Conservation (phyloP, 2,888 invertebrate genomes). For the Apocheima hispidaria region DNA sequence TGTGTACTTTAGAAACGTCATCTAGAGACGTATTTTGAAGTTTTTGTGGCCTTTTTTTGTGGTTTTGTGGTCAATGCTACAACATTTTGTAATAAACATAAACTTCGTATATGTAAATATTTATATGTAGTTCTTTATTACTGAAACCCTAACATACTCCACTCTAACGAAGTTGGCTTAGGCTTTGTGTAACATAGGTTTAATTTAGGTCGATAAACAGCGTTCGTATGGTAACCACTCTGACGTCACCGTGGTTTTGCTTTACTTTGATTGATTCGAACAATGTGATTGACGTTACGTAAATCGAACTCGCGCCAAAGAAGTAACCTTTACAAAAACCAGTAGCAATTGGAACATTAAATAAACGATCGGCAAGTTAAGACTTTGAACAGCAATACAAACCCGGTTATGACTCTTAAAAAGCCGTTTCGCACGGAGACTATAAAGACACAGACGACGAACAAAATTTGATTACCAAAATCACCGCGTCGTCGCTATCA, state of each 20-base stretch:
- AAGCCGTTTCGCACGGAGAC: conserved; percentile 16
- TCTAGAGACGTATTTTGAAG: neutral
- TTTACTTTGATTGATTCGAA: conserved; percentile 5
- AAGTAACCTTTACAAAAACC: conserved; percentile 6
- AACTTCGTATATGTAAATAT: conserved; percentile 2
- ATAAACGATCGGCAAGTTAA: conserved; percentile 17
- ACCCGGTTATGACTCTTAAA: conserved; percentile 26
- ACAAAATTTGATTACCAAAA: conserved; percentile 28
- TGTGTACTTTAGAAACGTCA: no score
- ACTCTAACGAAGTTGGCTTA: conserved; percentile 12
- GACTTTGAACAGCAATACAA: conserved; percentile 24
- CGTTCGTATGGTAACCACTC: conserved; percentile 11
- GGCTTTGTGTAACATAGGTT: conserved; percentile 9
- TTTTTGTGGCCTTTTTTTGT: neutral
- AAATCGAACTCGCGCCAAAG: conserved; percentile 9
- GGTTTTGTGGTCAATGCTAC: neutral
- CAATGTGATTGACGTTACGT: conserved; percentile 14
- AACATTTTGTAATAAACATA: conserved; percentile 7
- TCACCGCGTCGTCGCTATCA: conserved; percentile 19
- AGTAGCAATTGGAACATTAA: conserved; percentile 16
- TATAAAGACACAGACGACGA: conserved; percentile 20
- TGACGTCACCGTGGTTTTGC: conserved; percentile 12
- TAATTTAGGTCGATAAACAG: conserved; percentile 27
- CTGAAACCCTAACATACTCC: neutral
- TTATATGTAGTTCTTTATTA: conserved; percentile 13